These are phyloP conservation scores for Pseudocheirus occidentalis DNA, from an alignment of 2,797 vertebrate species.

Conservation along the genomic window DNA sequence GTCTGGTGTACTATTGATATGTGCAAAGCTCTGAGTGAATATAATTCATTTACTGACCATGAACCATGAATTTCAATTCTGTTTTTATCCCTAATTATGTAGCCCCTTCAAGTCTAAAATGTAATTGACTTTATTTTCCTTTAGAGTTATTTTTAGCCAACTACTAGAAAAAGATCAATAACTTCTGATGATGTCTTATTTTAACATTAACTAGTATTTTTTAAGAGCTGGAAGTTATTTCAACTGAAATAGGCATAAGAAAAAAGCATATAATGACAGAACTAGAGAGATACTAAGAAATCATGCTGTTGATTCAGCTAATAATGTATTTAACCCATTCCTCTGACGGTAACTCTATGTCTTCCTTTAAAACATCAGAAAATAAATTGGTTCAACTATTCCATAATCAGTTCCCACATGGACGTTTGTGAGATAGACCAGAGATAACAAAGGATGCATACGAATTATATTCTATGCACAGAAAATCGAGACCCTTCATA, in stretches of 20 bases:
- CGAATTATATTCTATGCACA: background rate
- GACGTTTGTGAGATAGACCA: background rate
- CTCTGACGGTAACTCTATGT: background rate
- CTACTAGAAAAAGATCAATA: background rate
- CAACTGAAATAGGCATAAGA: background rate
- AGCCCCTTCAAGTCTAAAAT: background rate
- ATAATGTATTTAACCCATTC: background rate
- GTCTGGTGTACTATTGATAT: background rate
- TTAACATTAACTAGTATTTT: background rate
- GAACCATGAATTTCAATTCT: background rate
- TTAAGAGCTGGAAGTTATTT: background rate
- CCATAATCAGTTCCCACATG: background rate
- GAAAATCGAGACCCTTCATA: conserved; percentile 18
- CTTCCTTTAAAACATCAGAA: background rate
- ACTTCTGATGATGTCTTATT: background rate
- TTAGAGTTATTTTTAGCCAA: background rate
- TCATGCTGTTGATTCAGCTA: background rate
- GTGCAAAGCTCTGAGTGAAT: background rate
- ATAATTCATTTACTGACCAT: background rate
- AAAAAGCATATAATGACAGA: background rate
- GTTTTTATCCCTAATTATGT: background rate
- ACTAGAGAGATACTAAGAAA: background rate
- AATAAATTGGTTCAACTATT: background rate
- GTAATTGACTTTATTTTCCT: background rate
- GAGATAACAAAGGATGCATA: background rate